phyloP scores from a whole-genome alignment of 2,888 invertebrate genomes.

The Monochamus alternatus region DNA sequence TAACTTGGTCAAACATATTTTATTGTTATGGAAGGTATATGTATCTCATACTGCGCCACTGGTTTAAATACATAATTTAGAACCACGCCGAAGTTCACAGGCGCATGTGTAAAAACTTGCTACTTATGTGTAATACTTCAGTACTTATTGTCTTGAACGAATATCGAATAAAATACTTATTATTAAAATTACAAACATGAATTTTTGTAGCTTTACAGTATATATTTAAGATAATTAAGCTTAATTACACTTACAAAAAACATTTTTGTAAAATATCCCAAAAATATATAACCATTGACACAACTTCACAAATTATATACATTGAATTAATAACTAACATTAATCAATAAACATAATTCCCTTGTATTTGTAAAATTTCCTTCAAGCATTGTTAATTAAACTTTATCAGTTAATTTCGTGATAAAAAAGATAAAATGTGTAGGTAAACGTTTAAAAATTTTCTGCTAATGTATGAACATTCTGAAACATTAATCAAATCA shows the following conservation, averaged over 20 bases:
- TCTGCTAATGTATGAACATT: not conserved
- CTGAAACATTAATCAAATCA: no score
- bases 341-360: conserved; percentile 22
- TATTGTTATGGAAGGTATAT: no score
- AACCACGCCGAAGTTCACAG: no score
- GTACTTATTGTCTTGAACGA: no score
- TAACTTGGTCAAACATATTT: no score
- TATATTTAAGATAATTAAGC: conserved; percentile 2
- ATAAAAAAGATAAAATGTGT: conserved; percentile 35
- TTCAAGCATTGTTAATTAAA: conserved; percentile 38
- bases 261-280: conserved; percentile 37
- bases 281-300: conserved; percentile 31
- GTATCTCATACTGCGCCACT: no score
- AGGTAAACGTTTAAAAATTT: conserved; percentile 20
- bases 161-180: no score
- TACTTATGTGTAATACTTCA: no score
- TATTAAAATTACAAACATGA: not conserved
- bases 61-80: no score
- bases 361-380: conserved; percentile 28
- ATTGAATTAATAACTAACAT: conserved; percentile 11
- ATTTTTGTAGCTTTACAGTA: not conserved
- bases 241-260: conserved; percentile 31
- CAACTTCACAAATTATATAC: conserved; percentile 24
- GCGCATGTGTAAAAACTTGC: no score
- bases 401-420: conserved; percentile 36